Evolutionary conservation across 2,797 vertebrate species (phyloP), one percentile per base, ranked within the genome.

Genomic region (Coccyzus lansbergi): DNA sequence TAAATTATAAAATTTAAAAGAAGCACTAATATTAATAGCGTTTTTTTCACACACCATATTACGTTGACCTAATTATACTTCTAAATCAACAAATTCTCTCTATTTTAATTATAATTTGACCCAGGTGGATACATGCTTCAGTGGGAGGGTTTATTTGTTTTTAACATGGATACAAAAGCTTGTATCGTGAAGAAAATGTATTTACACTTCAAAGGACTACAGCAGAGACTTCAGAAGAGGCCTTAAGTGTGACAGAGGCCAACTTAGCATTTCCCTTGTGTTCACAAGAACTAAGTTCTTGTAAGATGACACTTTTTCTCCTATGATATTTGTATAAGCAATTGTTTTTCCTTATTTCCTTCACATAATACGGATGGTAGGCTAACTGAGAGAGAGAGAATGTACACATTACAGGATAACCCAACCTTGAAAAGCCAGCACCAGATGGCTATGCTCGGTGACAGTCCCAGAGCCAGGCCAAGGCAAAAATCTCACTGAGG

Each of bases 341-440:
- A 65, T 28, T 74, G 29, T 65, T 92, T 95, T 38, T 53, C 42
- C 89, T 34, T 46, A 28, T 75, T 88, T 80, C 62, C 83, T 81
- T 81, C 71, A 20, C 51, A 48, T 40, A 63, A 74, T 15, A 63
- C 65, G 88, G 91, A 59, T 58, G 49, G 71, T 55, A 91, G 53
- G 71, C 68, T 96, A 93, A 94, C 70, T 67, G 87, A 75, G 69
- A 85, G 87, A 85, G 94, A 92, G 15, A 94, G 91, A 90, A 56
- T 49, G 85, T 68, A 92, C 82, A 83, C 93, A 87, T 96, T 62
- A 94, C 62, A 94, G 86, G 94, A 93, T 36, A 94, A 94, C n/a
- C 96, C 90, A 94, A 29, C 92, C 96, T 93, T 76, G 88, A 96
- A 96, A 85, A 93, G 96, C 95, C 96, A 97, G 96, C 95, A 95